Base-by-base conservation (phyloP, 2,888 invertebrate genomes). In the Cyclophora albipunctata region DNA sequence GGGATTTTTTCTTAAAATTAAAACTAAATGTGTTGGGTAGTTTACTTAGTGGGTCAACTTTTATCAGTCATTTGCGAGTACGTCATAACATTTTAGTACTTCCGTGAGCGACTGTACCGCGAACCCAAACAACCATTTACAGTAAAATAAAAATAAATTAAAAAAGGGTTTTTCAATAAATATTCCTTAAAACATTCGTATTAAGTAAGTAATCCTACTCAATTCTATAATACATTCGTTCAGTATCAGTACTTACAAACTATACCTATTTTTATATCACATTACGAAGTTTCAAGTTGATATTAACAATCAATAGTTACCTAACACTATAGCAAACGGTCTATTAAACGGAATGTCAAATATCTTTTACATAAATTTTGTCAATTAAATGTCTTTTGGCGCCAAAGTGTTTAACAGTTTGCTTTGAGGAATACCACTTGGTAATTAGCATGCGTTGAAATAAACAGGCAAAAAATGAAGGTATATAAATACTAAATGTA, bases 191-290 rank as follows among this genome's bases (percentile, higher is more conserved):
- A 70, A 61, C 57, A 55, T 69, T 66, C 63, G 63, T 20, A 20
- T 20, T 20, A 20, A 71, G 69, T 71, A 70, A 70, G 70, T 70
- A 73, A 64, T 62, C 66, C 37, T 37, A 37, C 60, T 66, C 67
- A 71, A 65, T 64, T 58, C 60, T 71, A 71, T 67, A 54, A 62
- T 72, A 75, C 72, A 76, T 63, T 71, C 67, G 37, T 72, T 63
- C 65, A 60, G 63, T 71, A 73, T 69, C 69, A 65, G 64, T 64
- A 73, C 75, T 80, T 81, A 80, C 50, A 64, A 65, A 58, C 77
- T 80, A 81, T 52, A 55, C 72, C 75, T 84, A 86, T 62, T 52
- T 73, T 76, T 86, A 87, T 87, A 87, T 87, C 87, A 87, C 87
- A 87, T 81, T 37, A 81, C 80, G 78, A 82, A 79, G 78, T 80